Base-by-base conservation (phyloP, 2,113 vertebrate genomes). In the Bos taurus region DNA sequence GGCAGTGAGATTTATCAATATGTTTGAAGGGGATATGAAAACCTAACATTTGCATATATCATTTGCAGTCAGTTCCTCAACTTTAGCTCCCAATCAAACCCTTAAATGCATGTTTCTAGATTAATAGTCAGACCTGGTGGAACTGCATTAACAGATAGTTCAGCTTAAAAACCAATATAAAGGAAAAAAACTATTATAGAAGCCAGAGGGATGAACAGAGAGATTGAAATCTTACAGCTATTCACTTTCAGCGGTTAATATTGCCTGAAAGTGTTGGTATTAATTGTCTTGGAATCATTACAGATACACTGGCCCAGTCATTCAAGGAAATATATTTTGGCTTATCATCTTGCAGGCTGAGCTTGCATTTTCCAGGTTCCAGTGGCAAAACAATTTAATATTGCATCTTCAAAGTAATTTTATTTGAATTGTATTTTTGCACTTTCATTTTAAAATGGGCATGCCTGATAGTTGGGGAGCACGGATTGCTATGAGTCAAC, bases 391-490 rank as follows among this genome's bases (percentile, higher is more conserved):
- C 94, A 97, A 94, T 96, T 98, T 97, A 96, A 97, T 95, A 48
- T 8, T 19, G 2, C 83, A 93, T 97, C 86, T 96, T 97, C 92
- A 83, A 94, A 97, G 95, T 96, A 86, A 97, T 98, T 98, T 98
- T 91, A 91, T 97, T 97, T 98, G 95, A 95, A 98, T 97, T 96
- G 94, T 97, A 95, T 94, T 97, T 98, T 91, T 87, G 86, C 54
- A 85, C 95, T 98, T 97, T 74, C 88, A 81, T 98, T 94, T 97
- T n/a, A 86, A 95, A 95, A 87, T 59, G 89, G 64, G 74, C 88
- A 91, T 77, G 50, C 56, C 62, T 94, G 56, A 64, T 88, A 36
- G 67, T 74, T 60, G 85, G 74, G 60, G 54, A 96, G 57, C 89
- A 80, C 62, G 74, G 23, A 96, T 97, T 97, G 62, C 78, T 78